Base-by-base conservation (phyloP, 2,797 vertebrate genomes). In the Nyctalus aviator region DNA sequence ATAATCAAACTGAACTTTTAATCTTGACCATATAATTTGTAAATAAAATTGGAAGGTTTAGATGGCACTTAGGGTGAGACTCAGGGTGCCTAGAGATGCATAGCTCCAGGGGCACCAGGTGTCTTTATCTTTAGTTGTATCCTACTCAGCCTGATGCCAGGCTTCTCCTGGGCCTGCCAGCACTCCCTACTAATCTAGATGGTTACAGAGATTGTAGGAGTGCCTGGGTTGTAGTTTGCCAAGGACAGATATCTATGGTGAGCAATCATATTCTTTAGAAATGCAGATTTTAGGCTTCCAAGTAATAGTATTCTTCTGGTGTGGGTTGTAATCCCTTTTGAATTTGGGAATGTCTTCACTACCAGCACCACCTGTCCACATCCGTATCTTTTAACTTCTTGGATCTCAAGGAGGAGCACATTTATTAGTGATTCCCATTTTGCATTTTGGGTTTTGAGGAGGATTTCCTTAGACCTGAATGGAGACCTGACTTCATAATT, bases 401-500 rank as follows among this genome's bases (percentile, higher is more conserved):
- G 84, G 59, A 81, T 20, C 15, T 57, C 20, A 8, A 69, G 37
- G 15, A 88, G 48, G 13, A 79, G 6, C 81, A 69, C 5, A 25
- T 72, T 84, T 59, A 35, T 89, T 50, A 72, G 11, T 84, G 41
- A 57, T 69, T 94, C 37, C 11, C 44, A 13, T 85, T 90, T 90
- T 76, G 35, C 44, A 18, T 83, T 90, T 88, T 5, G 46, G 44
- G 53, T 46, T 71, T 94, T 91, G 82, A 69, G 46, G 48, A 88
- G n/a, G 75, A 79, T 71, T 73, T 85, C 91, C 37, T 37, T 35
- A 30, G 89, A 18, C 15, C 53, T 68, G 55, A 35, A 14, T 10
- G 53, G 84, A 84, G 35, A 81, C n/a, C 35, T 84, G 41, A 53
- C 15, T 62, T 93, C 20, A 55, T 77, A 20, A 53, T 57, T 57